Base-by-base conservation (phyloP, 2,113 vertebrate genomes). In the Theristicus caerulescens region DNA sequence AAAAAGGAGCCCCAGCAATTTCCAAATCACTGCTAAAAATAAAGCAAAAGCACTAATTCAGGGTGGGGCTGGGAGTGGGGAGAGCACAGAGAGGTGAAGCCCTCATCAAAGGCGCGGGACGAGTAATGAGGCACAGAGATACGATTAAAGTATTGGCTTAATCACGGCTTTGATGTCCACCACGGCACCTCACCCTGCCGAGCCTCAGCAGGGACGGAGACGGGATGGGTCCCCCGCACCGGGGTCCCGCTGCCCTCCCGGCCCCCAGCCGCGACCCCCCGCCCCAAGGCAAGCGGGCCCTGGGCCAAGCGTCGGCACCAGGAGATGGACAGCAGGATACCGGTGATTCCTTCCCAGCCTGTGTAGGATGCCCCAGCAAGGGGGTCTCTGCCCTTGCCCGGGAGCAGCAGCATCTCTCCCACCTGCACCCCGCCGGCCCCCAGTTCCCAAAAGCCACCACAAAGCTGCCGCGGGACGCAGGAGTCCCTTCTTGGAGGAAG, bases 131-230 rank as follows among this genome's bases (percentile, higher is more conserved):
- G 98, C 97, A 95, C 97, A 84, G 96, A 98, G 98, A 98, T 98
- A 96, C 95, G 98, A 98, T 98, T 98, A 98, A 98, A 98, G 98
- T 97, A 98, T 97, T 96, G 98, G 90, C 97, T 98, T 97, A 98
- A 98, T 98, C 97, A 82, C 79, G 92, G 97, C 98, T 99, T 99
- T 99, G 99, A 98, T 98, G 99, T 98, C 91, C 81, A 94, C 97
- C 98, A 86, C 67, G 97, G 97, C 97, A 94, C 96, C 88, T 96
- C 98, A 97, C 97, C 97, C 96, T 91, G 97, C 98, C 94, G 74
- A 94, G 81, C 44, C 81, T 20, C 64, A 27, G 51, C 64, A 32
- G 82, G 74, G 84, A 82, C 14, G 14, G 51, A 46, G 70, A 17
- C 2, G 7, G 46, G 84, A 5, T 1, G 16, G 40, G 77, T 10